phyloP scores from a whole-genome alignment of 2,888 invertebrate genomes.

The Xestia rhomboidea region DNA sequence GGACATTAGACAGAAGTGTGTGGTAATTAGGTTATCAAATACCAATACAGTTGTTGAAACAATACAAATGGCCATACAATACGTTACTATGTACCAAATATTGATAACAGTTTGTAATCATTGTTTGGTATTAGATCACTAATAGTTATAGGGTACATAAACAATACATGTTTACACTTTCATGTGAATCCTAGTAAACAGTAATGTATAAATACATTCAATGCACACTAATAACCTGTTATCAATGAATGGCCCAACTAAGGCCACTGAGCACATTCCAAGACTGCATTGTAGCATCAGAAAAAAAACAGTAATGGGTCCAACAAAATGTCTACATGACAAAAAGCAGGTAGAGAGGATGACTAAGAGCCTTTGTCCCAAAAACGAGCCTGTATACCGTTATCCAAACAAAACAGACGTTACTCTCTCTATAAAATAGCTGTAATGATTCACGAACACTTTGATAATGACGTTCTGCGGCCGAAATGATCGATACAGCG shows the following conservation, averaged over 20 bases:
- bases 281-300: slow-evolving; percentile 57
- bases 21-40: slow-evolving; percentile 45
- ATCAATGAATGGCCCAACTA: slow-evolving; percentile 58
- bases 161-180: slow-evolving; percentile 64
- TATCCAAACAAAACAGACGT: slow-evolving; percentile 86
- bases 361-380: slow-evolving; percentile 88
- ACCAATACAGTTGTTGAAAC: slow-evolving; percentile 10
- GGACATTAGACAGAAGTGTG: not conserved
- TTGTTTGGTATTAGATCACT: slow-evolving; percentile 52
- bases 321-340: slow-evolving; percentile 77
- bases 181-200: slow-evolving; percentile 61
- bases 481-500: slow-evolving; percentile 83
- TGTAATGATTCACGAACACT: slow-evolving; percentile 79
- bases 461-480: slow-evolving; percentile 74
- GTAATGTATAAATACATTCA: slow-evolving; percentile 42
- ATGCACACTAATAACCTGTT: slow-evolving; percentile 51
- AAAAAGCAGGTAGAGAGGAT: slow-evolving; percentile 85
- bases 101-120: slow-evolving; percentile 51
- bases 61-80: slow-evolving; percentile 37
- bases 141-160: slow-evolving; percentile 50
- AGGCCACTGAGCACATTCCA: slow-evolving; percentile 47
- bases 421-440: slow-evolving; percentile 81
- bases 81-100: slow-evolving; percentile 50
- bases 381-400: slow-evolving; percentile 87
- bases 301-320: slow-evolving; percentile 67